Evolutionary conservation across 1,140 invertebrate species (phyloP).

Genomic region (Euura saliciscinereae): DNA sequence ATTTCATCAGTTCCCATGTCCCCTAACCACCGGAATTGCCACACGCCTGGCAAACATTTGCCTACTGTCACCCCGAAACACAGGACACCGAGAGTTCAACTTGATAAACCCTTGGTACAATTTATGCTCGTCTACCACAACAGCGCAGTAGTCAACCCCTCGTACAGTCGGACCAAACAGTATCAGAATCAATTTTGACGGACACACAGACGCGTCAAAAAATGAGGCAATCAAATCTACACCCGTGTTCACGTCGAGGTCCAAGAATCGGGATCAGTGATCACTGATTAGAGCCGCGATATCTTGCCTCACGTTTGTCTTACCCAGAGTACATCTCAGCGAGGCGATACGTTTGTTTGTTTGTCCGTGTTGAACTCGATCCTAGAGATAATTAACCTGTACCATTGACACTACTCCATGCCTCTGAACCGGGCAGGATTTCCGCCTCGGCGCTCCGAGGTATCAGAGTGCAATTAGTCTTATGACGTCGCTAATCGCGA

Average conservation of each 20-base stretch:
- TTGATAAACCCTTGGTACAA: neutral
- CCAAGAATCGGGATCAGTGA: neutral
- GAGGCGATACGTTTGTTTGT: neutral
- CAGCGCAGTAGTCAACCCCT: no score
- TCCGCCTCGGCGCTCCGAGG: neutral
- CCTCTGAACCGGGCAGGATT: no score
- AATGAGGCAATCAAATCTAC: no score
- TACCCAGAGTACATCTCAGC: no score
- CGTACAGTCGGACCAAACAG: no score
- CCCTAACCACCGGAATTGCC: no score
- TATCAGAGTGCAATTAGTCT: neutral
- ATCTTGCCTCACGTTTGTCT: neutral
- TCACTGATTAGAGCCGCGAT: neutral
- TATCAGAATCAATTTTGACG: no score
- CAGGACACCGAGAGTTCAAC: neutral
- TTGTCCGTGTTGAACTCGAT: neutral
- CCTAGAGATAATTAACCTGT: neutral
- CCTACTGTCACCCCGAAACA: neutral
- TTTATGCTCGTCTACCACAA: neutral
- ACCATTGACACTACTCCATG: neutral
- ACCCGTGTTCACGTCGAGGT: neutral
- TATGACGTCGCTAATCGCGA: neutral
- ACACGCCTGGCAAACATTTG: no score
- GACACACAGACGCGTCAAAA: no score
- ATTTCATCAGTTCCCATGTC: no score